phyloP scores from a whole-genome alignment of 2,797 vertebrate genomes.

The Octomys mimax region DNA sequence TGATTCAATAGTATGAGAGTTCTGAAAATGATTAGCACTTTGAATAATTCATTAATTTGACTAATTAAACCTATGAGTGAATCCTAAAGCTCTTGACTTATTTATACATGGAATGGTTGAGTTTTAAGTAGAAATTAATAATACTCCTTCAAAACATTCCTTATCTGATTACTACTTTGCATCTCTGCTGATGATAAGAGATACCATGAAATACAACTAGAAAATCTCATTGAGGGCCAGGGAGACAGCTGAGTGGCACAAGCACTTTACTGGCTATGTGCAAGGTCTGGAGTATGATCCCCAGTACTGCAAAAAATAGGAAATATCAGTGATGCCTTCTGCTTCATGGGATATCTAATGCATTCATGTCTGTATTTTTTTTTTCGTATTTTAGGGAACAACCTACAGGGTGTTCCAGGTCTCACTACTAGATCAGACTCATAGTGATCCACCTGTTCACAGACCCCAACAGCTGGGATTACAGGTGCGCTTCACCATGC shows the following conservation, averaged over 20 bases:
- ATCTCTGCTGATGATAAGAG: not conserved
- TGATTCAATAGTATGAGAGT: slow-evolving; percentile 28
- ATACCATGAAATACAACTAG: not conserved
- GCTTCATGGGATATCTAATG: not conserved
- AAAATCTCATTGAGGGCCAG: not conserved
- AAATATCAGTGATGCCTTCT: not conserved
- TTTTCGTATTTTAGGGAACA: too few relatives aligned
- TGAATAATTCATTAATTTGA: slow-evolving; percentile 62
- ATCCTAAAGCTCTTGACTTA: slow-evolving; percentile 63
- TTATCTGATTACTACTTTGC: slow-evolving; percentile 33
- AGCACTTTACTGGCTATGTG: too few relatives aligned
- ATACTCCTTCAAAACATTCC: slow-evolving; percentile 3
- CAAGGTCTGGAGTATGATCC: too few relatives aligned
- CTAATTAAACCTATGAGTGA: slow-evolving; percentile 68
- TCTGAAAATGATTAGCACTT: slow-evolving; percentile 62
- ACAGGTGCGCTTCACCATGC: too few relatives aligned
- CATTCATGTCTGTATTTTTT: too few relatives aligned
- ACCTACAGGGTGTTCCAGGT: too few relatives aligned
- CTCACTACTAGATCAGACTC: too few relatives aligned
- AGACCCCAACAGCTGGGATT: too few relatives aligned
- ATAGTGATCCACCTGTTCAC: too few relatives aligned
- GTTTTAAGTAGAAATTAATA: slow-evolving; percentile 58
- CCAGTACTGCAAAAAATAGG: too few relatives aligned
- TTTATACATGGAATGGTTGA: slow-evolving; percentile 53
- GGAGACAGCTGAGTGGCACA: too few relatives aligned